Base-by-base conservation (phyloP, 2,888 invertebrate species). In the Pseudolycoriella hygida region DNA sequence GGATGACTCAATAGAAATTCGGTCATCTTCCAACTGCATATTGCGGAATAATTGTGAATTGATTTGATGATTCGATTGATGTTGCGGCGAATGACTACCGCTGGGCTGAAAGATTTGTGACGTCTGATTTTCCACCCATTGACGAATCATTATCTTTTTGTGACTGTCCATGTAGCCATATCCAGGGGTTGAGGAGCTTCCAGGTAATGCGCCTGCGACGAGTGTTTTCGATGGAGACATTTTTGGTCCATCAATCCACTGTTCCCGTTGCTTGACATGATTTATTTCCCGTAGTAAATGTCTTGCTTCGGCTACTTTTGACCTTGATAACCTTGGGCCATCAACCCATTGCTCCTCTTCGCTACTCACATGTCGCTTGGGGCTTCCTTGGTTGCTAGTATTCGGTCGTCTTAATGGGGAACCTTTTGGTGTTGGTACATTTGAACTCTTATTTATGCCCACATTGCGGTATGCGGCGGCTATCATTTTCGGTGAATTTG, bases 231-330 rank as follows among this genome's bases (percentile, higher is more conserved):
- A 67, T 47, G 67, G 67, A 55, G 68, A 67, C 54, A 84, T 81
- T 73, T 86, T 81, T 2, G 94, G 94, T 1, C 94, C 94, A 61
- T 94, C 94, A 45, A 94, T 84, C 94, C 94, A 94, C 2, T 88
- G 89, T 66, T 93, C 94, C 40, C 80, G 71, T 62, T 87, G 84
- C 56, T 84, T 83, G 3, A 74, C 71, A 59, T 83, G 74, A 55
- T 71, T 77, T 1, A 80, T 73, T 63, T 85, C 84, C 55, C 84
- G 81, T 57, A 83, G 73, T 51, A 85, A 71, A 58, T 84, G 83
- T 41, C 86, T 68, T 1, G 82, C 86, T 62, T 85, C 85, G 2
- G 84, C 85, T 44, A 83, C 76, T 62, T 81, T 84, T 15, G 79
- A 82, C 57, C 81, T 80, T 1, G 84, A 85, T 55, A 90, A 85